Base-by-base conservation (phyloP, 2,888 invertebrate genomes). In the Campaea margaritaria region DNA sequence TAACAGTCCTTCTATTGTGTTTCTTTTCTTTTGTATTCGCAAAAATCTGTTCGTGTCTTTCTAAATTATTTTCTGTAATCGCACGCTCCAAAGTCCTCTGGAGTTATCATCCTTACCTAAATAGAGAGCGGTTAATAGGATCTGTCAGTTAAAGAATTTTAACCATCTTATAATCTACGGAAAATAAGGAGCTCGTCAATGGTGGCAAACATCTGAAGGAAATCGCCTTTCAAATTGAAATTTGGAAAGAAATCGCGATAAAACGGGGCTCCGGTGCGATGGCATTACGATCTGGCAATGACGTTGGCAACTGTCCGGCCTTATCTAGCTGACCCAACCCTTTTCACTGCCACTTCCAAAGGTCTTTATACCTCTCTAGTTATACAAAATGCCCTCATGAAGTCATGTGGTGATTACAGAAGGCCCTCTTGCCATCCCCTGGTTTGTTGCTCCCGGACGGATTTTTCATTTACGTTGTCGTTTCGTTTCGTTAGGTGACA, bases 301-400 rank as follows among this genome's bases (percentile, higher is more conserved):
- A 87, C 85, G 82, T 74, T 78, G 81, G 82, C 78, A 82, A 85
- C 83, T 83, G 87, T 83, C 83, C 82, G 77, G 70, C 72, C 83
- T 89, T 91, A 91, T 90, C 90, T 89, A 69, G 76, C 72, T 81
- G 82, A 83, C 86, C 86, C 81, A 85, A 90, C 89, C 90, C 90
- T 91, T 89, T 87, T 89, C 89, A 87, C 82, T 81, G 83, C 83
- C 85, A 79, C 70, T 76, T 76, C 73, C 67, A 70, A 60, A 65
- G 64, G 72, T 68, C 59, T 61, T 76, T 74, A 73, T 73, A 75
- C 72, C 64, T 75, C 72, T 58, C 71, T 75, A 70, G 69, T 74
- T 69, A 72, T 69, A 72, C 70, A 72, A 70, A 31, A 76, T 68
- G 72, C 68, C 68, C 70, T 73, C 69, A 74, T 77, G 69, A 73